Evolutionary conservation across 2,797 vertebrate genomes (phyloP), one percentile per base, ranked within the genome.

Genomic region (Falco cherrug): DNA sequence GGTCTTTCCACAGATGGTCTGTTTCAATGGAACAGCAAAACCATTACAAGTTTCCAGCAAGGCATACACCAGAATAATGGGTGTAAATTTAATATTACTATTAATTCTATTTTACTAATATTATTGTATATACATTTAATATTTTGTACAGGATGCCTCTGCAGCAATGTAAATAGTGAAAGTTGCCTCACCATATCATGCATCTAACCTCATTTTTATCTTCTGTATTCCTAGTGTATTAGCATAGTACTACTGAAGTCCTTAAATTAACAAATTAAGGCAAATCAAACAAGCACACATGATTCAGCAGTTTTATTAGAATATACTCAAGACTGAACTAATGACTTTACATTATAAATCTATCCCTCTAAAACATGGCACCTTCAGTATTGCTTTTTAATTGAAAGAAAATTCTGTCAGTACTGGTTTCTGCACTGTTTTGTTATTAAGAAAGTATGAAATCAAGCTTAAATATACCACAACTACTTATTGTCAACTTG

Each of bases 301-400:
- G 1, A 53, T 84, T 74, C 53, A 79, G 20, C 5, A 35, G 15
- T 21, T 77, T 28, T 51, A 35, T n/a, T 6, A 31, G 33, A 80
- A 85, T 41, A 56, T 45, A 35, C 9, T 59, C 0, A 4, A 80
- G 83, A 67, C 4, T 35, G 37, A 69, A 31, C 11, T 22, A 61
- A 53, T 22, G 3, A 16, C 12, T 84, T 84, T 12, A 37, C 26
- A 5, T 31, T 67, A 67, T 16, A 54, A 63, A 39, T 33, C 16
- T 67, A 24, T 24, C 12, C 7, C 78, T 13, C 6, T 43, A 47
- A 87, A 85, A 59, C 2, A 26, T 17, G 17, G 0, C 0, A 0
- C 45, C 20, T 29, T 68, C 21, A 22, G 5, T 47, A 26, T 11
- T n/a, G 3, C 3, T 67, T 71, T 26, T 59, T 45, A 81, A 75